phyloP scores from a whole-genome alignment of 1,140 invertebrate species.

The Riptortus pedestris region DNA sequence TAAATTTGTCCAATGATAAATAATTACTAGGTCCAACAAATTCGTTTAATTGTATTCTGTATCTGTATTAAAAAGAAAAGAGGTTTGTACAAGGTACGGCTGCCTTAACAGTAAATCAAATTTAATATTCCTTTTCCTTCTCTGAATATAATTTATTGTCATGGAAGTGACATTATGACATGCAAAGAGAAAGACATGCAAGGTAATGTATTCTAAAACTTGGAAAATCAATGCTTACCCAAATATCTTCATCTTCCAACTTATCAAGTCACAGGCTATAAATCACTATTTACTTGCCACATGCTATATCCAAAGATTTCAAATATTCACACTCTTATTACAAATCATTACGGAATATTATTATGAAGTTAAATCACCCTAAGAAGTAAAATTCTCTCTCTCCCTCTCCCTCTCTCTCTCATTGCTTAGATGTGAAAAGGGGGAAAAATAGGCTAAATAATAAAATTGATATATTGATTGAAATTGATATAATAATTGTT shows the following conservation, averaged over 20 bases:
- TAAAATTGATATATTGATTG: no score
- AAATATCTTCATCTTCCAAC: not conserved
- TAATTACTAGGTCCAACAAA: not conserved
- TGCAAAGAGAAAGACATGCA: constrained; percentile 5
- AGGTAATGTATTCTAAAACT: constrained; percentile 5
- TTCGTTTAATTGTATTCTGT: not conserved
- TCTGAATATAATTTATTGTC: constrained; percentile 2
- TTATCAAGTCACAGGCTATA: no score
- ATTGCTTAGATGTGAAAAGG: no score
- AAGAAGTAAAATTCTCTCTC: no score
- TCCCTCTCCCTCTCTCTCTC: no score
- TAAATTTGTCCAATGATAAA: not conserved
- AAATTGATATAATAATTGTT: no score
- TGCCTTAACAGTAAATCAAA: not conserved
- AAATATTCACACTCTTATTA: no score
- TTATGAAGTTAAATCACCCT: no score
- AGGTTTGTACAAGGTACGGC: constrained; percentile 4
- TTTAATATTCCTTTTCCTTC: not conserved
- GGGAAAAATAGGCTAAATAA: no score
- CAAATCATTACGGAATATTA: no score
- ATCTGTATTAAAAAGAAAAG: not conserved
- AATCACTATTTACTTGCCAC: no score
- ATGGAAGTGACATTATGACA: constrained; percentile 9
- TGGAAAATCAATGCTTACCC: not conserved
- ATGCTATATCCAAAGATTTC: no score